Percentiles rank a stretch among this genome's conserved stretches.
These are phyloP conservation scores for Rhadina sibilatrix DNA, from an alignment of 2,113 vertebrate genomes.

Conservation along the genomic window DNA sequence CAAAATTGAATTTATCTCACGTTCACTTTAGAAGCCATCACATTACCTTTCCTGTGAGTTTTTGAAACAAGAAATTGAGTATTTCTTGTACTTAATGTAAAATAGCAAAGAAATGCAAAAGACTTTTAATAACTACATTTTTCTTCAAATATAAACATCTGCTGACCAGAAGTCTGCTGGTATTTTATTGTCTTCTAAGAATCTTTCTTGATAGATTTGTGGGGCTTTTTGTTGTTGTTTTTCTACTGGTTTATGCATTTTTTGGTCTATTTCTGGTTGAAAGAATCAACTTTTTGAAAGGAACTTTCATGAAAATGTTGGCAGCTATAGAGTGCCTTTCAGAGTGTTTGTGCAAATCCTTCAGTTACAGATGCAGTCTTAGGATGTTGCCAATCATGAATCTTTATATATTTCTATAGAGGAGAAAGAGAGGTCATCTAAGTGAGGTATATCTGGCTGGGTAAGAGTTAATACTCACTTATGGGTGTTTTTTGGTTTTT, in stretches of 20 bases:
- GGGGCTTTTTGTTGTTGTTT: background rate
- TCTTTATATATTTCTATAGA: background rate
- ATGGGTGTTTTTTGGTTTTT: background rate
- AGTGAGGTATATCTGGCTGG: background rate
- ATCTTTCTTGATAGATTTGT: background rate
- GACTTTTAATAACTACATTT: background rate
- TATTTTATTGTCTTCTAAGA: background rate
- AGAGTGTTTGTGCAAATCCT: background rate
- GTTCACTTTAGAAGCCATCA: background rate
- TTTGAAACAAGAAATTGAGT: background rate
- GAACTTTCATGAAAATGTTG: background rate
- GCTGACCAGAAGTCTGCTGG: background rate
- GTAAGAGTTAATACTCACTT: conserved; percentile 49
- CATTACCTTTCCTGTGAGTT: background rate
- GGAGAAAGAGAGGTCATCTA: background rate
- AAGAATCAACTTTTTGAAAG: conserved; percentile 6
- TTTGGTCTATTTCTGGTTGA: background rate
- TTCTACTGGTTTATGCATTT: background rate
- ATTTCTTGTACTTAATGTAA: background rate
- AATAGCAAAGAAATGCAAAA: background rate
- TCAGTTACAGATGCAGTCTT: background rate
- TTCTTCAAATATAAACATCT: background rate
- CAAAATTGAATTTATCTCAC: background rate
- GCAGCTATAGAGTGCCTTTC: background rate
- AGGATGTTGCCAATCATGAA: background rate